Percentiles rank a stretch among this genome's conserved stretches.
These are phyloP conservation scores for Hypotaenidia okinawae DNA, from an alignment of 2,797 vertebrate genomes.

Conservation along the genomic window DNA sequence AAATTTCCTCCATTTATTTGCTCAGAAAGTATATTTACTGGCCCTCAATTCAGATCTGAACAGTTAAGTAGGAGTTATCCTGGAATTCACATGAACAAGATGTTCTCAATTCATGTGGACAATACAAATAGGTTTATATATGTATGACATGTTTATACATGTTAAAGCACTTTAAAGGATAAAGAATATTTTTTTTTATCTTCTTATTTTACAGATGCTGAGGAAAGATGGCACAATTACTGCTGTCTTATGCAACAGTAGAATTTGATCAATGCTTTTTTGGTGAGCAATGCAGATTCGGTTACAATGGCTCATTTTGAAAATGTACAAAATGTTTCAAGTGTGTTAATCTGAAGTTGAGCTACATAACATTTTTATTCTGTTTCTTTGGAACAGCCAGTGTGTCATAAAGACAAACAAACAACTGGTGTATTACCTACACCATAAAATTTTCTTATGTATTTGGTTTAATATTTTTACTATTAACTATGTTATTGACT, in stretches of 20 bases:
- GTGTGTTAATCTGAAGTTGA: not conserved
- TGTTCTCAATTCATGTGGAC: not conserved
- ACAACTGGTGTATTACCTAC: not conserved
- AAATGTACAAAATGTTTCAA: not conserved
- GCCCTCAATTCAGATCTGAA: not conserved
- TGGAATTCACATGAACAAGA: not conserved
- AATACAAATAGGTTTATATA: too few species aligned
- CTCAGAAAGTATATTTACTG: not conserved
- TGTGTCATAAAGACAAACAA: not conserved
- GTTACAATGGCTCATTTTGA: not conserved
- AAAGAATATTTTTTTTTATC: not conserved
- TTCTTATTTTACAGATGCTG: not conserved
- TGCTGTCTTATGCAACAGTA: too few species aligned
- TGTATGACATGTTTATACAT: not conserved
- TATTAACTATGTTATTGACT: not conserved
- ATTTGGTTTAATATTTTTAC: not conserved
- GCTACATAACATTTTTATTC: not conserved
- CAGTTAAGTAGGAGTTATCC: not conserved
- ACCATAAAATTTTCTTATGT: not conserved
- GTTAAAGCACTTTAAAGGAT: not conserved
- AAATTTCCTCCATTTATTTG: not conserved
- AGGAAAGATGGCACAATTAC: not conserved
- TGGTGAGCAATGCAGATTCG: not conserved
- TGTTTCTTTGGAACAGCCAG: not conserved
- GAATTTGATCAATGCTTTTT: not conserved